These are phyloP conservation scores for Enteromius paludinosus DNA, from an alignment of 2,797 vertebrate genomes.

Conservation along the genomic window DNA sequence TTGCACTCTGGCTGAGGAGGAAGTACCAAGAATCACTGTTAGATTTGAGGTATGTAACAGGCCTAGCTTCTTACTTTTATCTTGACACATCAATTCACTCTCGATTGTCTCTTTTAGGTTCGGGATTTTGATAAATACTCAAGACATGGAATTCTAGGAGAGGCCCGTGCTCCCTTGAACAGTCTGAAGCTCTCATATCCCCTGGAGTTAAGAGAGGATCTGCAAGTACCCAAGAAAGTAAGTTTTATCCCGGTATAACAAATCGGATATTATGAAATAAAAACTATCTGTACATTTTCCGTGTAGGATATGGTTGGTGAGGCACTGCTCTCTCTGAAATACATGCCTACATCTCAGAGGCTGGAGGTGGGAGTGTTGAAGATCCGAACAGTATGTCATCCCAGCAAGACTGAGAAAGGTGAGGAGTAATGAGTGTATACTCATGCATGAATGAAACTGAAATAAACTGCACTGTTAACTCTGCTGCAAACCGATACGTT, in stretches of 20 bases:
- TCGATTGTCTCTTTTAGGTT: constrained; percentile 68
- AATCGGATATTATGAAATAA: not conserved
- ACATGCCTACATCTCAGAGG: constrained; percentile 76
- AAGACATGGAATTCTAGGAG: constrained; percentile 76
- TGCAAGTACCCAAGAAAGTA: constrained; percentile 71
- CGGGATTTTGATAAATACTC: constrained; percentile 82
- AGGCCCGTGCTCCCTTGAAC: constrained; percentile 72
- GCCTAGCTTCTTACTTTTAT: not conserved
- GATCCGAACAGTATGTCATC: constrained; percentile 66
- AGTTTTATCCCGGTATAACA: not conserved
- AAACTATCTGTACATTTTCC: not conserved
- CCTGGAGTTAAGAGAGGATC: constrained; percentile 73
- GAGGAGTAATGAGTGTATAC: constrained; percentile 16
- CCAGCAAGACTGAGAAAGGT: constrained; percentile 60
- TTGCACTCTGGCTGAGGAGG: constrained; percentile 68
- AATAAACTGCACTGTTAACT: not conserved
- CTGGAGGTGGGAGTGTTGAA: constrained; percentile 76
- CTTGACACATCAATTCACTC: not conserved
- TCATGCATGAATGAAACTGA: not conserved
- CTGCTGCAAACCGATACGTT: too few species aligned
- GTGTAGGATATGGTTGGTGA: constrained; percentile 79
- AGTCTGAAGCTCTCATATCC: constrained; percentile 71
- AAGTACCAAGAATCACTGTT: constrained; percentile 66
- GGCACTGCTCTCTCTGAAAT: constrained; percentile 79
- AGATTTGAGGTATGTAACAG: constrained; percentile 75